phyloP scores from a whole-genome alignment of 2,888 invertebrate species.

The Polydrusus pterygomalis region DNA sequence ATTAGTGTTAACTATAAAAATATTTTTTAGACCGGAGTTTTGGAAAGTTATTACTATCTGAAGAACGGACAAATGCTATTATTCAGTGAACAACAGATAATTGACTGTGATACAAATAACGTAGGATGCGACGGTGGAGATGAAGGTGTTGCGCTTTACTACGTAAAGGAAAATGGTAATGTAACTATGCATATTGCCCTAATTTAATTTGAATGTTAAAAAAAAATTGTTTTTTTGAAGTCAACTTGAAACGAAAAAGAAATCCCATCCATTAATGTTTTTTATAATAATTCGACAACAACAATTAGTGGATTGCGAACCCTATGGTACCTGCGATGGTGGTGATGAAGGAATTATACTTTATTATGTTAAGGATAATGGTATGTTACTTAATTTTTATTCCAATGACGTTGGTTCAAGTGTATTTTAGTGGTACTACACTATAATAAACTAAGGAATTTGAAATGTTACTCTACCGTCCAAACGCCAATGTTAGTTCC shows the following conservation, averaged over 20 bases:
- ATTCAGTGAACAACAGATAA: conserved; percentile 75
- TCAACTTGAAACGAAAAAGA: no score
- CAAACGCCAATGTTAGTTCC: no score
- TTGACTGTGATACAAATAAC: conserved; percentile 89
- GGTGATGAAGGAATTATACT: conserved; percentile 6
- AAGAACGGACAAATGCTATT: background rate
- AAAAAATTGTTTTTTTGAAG: no score
- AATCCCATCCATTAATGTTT: no score
- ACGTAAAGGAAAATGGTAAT: conserved; percentile 6
- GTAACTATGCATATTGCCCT: background rate
- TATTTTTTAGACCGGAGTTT: conserved; percentile 33
- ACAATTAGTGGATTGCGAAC: conserved; percentile 6
- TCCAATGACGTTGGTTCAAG: no score
- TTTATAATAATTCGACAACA: no score
- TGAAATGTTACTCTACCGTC: no score
- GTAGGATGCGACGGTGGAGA: conserved; percentile 88
- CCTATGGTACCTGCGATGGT: background rate
- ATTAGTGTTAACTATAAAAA: background rate
- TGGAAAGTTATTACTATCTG: conserved; percentile 4
- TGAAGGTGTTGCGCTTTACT: conserved; percentile 19
- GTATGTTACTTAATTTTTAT: background rate
- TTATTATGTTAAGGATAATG: background rate
- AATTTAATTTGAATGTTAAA: no score
- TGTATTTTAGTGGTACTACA: no score
- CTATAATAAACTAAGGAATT: no score